Evolutionary conservation across 2,888 invertebrate species (phyloP).

Genomic region (Hylaea fasciaria): DNA sequence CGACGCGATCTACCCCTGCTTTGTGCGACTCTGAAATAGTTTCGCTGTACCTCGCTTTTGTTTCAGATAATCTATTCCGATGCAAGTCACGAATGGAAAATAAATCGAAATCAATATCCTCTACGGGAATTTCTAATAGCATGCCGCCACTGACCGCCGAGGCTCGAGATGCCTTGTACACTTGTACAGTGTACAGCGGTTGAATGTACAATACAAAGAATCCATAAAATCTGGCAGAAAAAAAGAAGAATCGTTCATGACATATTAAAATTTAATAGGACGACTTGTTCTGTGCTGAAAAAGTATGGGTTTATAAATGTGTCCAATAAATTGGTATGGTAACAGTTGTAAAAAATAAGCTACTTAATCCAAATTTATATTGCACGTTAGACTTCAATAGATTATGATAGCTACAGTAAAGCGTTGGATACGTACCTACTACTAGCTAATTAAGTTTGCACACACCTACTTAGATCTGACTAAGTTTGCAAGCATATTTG

Average conservation of each 20-base stretch:
- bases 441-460: not conserved
- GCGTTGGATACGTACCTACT: too few species aligned
- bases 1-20: slow-evolving; percentile 25
- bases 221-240: too few species aligned
- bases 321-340: too few species aligned
- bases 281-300: too few species aligned
- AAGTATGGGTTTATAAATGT: too few species aligned
- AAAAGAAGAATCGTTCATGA: too few species aligned
- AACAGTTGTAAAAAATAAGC: too few species aligned
- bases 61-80: slow-evolving; percentile 67
- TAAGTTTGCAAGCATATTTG: slow-evolving; percentile 37
- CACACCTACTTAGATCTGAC: slow-evolving; percentile 36
- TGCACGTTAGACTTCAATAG: too few species aligned
- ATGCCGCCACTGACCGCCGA: slow-evolving; percentile 53
- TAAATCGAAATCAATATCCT: slow-evolving; percentile 80
- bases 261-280: too few species aligned
- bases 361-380: too few species aligned
- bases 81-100: slow-evolving; percentile 74
- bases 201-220: not conserved
- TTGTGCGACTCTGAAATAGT: slow-evolving; percentile 39
- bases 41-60: slow-evolving; percentile 43
- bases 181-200: too few species aligned
- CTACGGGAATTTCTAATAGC: slow-evolving; percentile 70
- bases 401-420: too few species aligned
- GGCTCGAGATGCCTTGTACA: slow-evolving; percentile 16